A percentile compares a stretch with the other conserved stretches of the same genome.
Conservation (phyloP, 2,797 vertebrate species). For the Podarcis lilfordi region DNA sequence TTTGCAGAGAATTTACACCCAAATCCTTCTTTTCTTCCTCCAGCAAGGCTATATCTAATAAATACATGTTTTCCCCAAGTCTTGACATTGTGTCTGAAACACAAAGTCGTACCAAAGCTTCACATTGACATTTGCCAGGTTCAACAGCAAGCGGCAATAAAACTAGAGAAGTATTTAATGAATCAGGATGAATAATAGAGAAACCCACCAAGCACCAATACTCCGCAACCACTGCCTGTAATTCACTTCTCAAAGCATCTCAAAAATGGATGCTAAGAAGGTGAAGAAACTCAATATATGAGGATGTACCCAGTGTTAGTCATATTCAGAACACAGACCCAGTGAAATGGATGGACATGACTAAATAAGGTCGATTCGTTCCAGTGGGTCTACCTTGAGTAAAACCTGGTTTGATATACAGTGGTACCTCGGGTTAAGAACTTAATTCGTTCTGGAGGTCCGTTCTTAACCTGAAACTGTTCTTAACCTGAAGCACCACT, state of each 20-base stretch:
- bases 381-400: no score
- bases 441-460: no score
- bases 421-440: no score
- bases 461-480: no score
- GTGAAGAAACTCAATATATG: no score
- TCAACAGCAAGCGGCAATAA: background rate
- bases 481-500: no score
- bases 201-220: background rate
- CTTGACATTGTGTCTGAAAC: conserved; percentile 50
- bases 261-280: conserved; percentile 38
- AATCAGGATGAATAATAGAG: background rate
- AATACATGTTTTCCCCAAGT: conserved; percentile 16
- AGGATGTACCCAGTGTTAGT: no score
- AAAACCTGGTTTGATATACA: no score
- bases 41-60: background rate
- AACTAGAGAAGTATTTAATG: background rate
- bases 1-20: conserved; percentile 52
- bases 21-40: conserved; percentile 35
- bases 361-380: no score
- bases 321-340: no score
- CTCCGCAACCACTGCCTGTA: background rate
- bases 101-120: conserved; percentile 42
- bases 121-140: background rate
- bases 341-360: no score
- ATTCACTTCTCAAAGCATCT: conserved; percentile 4